Percentiles rank a stretch among this genome's conserved stretches.
Conservation (phyloP, 2,888 invertebrate genomes). For the Nomada goodeniana region DNA sequence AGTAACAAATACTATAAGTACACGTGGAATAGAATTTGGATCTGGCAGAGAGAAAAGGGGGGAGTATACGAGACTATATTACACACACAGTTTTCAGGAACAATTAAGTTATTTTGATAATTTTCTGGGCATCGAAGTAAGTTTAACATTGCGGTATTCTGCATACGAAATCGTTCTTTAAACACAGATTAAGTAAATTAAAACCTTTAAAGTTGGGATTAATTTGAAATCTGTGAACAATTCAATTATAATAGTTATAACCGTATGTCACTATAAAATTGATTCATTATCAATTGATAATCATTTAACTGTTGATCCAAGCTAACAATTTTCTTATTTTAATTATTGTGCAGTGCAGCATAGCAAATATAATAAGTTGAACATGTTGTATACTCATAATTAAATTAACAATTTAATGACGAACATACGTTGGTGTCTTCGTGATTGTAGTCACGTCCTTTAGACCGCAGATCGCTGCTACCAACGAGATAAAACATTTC, state of each 20-base stretch:
- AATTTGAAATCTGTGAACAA: neutral
- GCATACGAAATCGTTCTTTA: neutral
- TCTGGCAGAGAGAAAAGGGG: neutral
- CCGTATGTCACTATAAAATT: neutral
- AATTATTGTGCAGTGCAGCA: neutral
- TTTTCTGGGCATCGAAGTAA: constrained; percentile 4
- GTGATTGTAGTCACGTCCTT: constrained; percentile 32
- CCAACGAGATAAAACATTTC: constrained; percentile 2
- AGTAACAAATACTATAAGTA: constrained; percentile 35
- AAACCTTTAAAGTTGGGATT: neutral
- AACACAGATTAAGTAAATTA: neutral
- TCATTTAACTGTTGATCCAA: neutral
- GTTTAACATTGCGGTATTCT: neutral
- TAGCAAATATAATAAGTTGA: neutral
- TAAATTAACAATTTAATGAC: neutral
- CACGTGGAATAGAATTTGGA: constrained; percentile 55
- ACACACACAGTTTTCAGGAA: neutral
- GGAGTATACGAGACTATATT: neutral
- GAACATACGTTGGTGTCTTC: neutral
- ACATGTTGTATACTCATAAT: neutral
- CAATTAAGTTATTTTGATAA: constrained; percentile 18
- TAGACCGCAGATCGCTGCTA: neutral
- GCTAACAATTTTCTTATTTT: neutral
- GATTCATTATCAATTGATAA: neutral
- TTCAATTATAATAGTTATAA: neutral